Evolutionary conservation across 2,888 invertebrate genomes (phyloP).

Genomic region (Acleris cristana): DNA sequence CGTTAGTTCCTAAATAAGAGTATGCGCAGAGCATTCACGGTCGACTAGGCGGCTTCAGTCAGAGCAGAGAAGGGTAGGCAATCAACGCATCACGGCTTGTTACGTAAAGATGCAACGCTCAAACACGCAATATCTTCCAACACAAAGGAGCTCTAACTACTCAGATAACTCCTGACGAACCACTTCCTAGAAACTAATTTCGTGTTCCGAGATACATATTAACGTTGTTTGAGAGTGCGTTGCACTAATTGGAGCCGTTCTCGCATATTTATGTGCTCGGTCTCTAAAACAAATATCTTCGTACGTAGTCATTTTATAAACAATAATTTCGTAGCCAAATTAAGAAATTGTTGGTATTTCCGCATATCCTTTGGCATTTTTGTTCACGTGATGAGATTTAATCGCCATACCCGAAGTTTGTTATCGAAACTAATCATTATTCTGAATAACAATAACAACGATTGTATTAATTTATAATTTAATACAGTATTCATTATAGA

Average conservation of each 20-base stretch:
- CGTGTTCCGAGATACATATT: neutral
- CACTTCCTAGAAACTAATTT: slow-evolving; percentile 10
- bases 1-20: slow-evolving; percentile 5
- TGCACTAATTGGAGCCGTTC: slow-evolving; percentile 4
- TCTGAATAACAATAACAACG: no score
- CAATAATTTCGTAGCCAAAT: slow-evolving; percentile 13
- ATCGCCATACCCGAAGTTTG: neutral
- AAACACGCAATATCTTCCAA: slow-evolving; percentile 14
- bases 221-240: neutral
- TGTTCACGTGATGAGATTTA: neutral
- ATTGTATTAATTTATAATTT: no score
- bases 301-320: slow-evolving; percentile 17
- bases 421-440: no score
- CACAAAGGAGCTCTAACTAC: slow-evolving; percentile 17
- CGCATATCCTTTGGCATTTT: neutral
- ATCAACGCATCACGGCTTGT: slow-evolving; percentile 12
- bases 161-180: slow-evolving; percentile 5
- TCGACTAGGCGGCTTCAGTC: slow-evolving; percentile 34
- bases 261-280: slow-evolving; percentile 10
- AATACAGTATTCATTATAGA: no score
- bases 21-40: slow-evolving; percentile 28
- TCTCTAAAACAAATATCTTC: slow-evolving; percentile 24
- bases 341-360: slow-evolving; percentile 13
- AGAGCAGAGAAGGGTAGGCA: slow-evolving; percentile 4
- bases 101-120: slow-evolving; percentile 18